These are phyloP conservation scores for Oreocharis arfaki DNA, from an alignment of 2,113 vertebrate genomes.

Conservation along the genomic window DNA sequence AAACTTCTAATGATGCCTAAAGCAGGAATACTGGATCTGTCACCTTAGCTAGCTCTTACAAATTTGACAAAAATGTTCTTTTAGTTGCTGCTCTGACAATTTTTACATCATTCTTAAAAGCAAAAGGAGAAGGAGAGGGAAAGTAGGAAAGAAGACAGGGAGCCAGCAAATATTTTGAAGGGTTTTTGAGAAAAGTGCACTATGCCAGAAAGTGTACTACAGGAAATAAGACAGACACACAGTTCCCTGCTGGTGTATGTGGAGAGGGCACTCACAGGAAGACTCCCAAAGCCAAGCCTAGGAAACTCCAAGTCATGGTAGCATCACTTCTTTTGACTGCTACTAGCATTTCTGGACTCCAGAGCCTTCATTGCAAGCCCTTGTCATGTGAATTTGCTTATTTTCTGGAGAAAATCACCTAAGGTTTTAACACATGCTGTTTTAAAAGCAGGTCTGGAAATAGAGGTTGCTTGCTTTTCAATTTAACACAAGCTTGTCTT, in stretches of 20 bases:
- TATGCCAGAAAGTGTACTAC: background rate
- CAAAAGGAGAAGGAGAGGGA: background rate
- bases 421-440: fast-evolving
- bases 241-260: background rate
- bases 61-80: background rate
- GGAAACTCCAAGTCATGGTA: background rate
- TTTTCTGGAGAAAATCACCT: background rate
- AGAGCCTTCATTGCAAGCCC: background rate
- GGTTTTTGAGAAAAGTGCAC: background rate
- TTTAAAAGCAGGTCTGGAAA: background rate
- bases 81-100: background rate
- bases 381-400: background rate
- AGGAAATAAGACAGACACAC: background rate
- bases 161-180: background rate
- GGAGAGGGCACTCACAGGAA: background rate
- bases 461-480: background rate
- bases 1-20: background rate
- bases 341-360: background rate
- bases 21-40: background rate
- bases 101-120: background rate
- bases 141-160: background rate
- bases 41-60: background rate
- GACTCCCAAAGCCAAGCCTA: background rate
- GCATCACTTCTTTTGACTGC: background rate
- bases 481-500: background rate